Conservation (phyloP, 2,888 invertebrate species). For the Drosophila falleni region DNA sequence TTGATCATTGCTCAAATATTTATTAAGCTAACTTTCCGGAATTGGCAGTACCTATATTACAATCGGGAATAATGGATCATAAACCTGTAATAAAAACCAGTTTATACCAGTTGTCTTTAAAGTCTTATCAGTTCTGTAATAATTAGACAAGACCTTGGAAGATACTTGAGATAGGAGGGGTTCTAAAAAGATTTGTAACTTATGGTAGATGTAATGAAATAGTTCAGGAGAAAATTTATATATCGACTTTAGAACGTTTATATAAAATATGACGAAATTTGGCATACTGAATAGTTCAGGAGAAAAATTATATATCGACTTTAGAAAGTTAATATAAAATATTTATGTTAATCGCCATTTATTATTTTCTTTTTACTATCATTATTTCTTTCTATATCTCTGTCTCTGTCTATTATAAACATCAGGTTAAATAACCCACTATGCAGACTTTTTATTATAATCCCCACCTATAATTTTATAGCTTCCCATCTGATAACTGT, state of each 20-base stretch:
- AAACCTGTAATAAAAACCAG: slow-evolving; percentile 23
- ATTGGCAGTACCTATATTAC: slow-evolving; percentile 16
- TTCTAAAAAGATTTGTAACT: not conserved
- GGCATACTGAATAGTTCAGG: not conserved
- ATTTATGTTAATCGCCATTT: too few relatives aligned
- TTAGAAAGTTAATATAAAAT: too few relatives aligned
- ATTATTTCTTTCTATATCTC: not conserved
- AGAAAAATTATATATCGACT: too few relatives aligned
- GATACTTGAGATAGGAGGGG: not conserved
- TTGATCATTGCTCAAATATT: slow-evolving; percentile 17
- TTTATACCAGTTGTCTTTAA: slow-evolving; percentile 20
- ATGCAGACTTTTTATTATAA: not conserved
- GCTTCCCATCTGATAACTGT: not conserved
- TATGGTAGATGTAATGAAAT: not conserved
- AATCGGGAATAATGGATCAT: slow-evolving; percentile 20
- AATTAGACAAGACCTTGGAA: slow-evolving; percentile 1
- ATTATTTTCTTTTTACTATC: too few relatives aligned
- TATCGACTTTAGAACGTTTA: too few relatives aligned
- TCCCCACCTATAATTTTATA: not conserved
- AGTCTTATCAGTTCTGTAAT: slow-evolving; percentile 32
- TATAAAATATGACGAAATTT: not conserved
- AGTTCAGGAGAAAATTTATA: too few relatives aligned
- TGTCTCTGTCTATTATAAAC: not conserved
- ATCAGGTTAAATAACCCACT: too few relatives aligned
- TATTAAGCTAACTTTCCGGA: slow-evolving; percentile 13